Base-by-base conservation (phyloP, 2,888 invertebrate genomes). In the Acronicta aceris region DNA sequence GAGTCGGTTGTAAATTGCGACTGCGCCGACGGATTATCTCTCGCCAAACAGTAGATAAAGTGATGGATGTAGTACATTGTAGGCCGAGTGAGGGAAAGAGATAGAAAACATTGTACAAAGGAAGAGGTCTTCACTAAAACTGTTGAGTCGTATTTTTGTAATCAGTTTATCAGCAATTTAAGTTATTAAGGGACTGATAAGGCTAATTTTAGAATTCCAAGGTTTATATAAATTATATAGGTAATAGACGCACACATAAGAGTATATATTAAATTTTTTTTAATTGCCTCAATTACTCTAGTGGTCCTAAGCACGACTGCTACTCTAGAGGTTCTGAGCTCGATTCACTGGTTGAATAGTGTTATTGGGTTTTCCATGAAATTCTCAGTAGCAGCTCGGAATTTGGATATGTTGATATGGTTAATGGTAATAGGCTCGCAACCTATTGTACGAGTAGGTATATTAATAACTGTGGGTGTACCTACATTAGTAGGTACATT, bases 31-130 rank as follows among this genome's bases (percentile, higher is more conserved):
- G 76, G 84, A 83, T 84, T 81, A 86, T 84, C 86, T 80, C 75
- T 74, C 69, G 33, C 74, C 83, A 84, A 85, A 86, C 85, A 82
- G 67, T 40, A 84, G 84, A 86, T 84, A 83, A 82, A 50, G 71
- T 86, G 86, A 86, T 86, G 79, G 82, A 86, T 86, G 81, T 62
- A 15, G 61, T 70, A 73, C 74, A 70, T 73, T 70, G 73, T 73
- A 13, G 57, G 53, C 47, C 46, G 50, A 54, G 42, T 50, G 46
- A 8, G 47, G 56, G 25, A 53, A 40, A 52, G 40, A 57, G 50
- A 42, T 61, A 48, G 61, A 61, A 48, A 7, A 6, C 8, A 41
- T 6, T 8, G 48, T 45, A 55, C 45, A 42, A 55, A 59, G 52
- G 68, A 54, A 73, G 57, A 61, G 54, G 15, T 54, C 38, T 15